Evolutionary conservation across 2,113 vertebrate genomes (phyloP).

Genomic region (Oceanites oceanicus): DNA sequence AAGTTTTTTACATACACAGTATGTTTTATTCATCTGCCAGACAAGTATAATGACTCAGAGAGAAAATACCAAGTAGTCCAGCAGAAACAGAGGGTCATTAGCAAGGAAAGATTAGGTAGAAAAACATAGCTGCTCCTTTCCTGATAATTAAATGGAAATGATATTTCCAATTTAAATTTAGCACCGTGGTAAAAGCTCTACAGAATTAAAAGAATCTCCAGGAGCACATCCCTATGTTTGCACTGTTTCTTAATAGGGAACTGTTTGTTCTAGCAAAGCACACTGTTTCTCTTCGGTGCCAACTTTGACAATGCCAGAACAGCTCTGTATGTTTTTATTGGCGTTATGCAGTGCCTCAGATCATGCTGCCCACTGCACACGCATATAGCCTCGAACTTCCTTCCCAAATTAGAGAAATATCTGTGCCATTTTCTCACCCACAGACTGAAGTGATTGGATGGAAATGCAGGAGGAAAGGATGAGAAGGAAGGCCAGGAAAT

Average conservation of each 20-base stretch:
- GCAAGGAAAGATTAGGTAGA: background rate
- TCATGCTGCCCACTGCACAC: background rate
- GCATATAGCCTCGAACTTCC: background rate
- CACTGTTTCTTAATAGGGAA: background rate
- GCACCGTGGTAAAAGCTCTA: background rate
- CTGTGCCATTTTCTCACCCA: background rate
- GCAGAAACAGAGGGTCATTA: background rate
- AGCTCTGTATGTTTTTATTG: background rate
- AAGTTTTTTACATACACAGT: background rate
- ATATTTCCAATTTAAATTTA: background rate
- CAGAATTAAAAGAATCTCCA: background rate
- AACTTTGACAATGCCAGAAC: background rate
- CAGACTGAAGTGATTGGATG: background rate
- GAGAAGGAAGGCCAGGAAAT: background rate
- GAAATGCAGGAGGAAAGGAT: background rate
- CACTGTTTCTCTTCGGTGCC: background rate
- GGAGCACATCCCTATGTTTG: background rate
- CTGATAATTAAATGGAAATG: background rate
- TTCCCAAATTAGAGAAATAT: background rate
- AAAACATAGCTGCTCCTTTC: background rate
- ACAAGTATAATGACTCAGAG: background rate
- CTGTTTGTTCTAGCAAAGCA: constrained; percentile 23
- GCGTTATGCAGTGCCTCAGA: background rate
- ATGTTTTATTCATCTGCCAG: background rate
- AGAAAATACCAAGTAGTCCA: background rate